Base-by-base conservation (phyloP, 2,113 vertebrate species). In the Taurulus bubalis region DNA sequence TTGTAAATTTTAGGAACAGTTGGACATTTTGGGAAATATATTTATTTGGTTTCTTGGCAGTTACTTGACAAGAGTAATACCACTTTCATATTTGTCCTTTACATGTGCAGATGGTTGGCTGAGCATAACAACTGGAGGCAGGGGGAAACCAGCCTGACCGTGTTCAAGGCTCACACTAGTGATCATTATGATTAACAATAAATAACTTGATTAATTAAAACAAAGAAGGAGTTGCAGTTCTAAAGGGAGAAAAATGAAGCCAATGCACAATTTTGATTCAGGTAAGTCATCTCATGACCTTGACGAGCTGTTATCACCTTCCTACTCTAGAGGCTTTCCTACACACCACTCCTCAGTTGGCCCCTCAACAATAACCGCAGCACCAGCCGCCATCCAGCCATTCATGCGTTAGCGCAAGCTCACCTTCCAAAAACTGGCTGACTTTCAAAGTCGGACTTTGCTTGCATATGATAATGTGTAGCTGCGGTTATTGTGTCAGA, bases 401-500 rank as follows among this genome's bases (percentile, higher is more conserved):
- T 45, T 75, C 66, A 22, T 38, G 79, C 74, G 80, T 87, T 84
- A 87, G 74, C 79, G 14, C 24, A 1, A 36, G 85, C 85, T 91
- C 90, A 82, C 80, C 83, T 85, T 90, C 86, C 73, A 81, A 59
- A 75, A 70, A 73, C 63, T 8, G 56, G 69, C 65, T 12, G 62
- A 11, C 71, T 78, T 93, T 87, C 67, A 89, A 90, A 86, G 81
- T 56, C 65, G 0, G 34, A 32, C 69, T 67, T 75, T 56, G 55
- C 73, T 83, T 83, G 77, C 59, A 55, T 65, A 66, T 86, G 85
- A 85, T 85, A 56, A 82, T 77, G 79, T 58, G 49, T 38, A 69
- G 45, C 64, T 69, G 77, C 56, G 78, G 80, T 79, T 93, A 84
- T 76, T 79, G 80, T 92, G 87, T 88, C 79, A 91, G 77, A 86